Evolutionary conservation across 1,140 invertebrate genomes (phyloP).

Genomic region (Acromyrmex charruanus): DNA sequence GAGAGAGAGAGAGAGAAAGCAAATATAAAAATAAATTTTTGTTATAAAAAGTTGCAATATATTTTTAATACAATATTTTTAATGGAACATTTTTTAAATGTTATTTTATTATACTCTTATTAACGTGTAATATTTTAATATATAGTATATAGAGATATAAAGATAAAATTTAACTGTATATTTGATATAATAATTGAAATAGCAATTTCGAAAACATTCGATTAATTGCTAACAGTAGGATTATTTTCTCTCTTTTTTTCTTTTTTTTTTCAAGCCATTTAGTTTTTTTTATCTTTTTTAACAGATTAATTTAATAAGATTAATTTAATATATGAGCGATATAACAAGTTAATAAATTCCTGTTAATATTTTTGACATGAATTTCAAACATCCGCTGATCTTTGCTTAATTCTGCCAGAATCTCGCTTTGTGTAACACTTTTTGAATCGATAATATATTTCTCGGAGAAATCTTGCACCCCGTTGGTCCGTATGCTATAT

Average conservation of each 20-base stretch:
- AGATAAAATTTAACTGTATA: neutral
- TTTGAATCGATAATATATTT: slow-evolving; percentile 13
- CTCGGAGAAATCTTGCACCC: neutral
- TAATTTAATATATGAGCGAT: neutral
- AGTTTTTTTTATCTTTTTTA: neutral
- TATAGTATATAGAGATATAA: neutral
- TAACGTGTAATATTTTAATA: neutral
- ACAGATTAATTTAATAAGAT: neutral
- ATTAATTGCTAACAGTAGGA: neutral
- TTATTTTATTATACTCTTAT: slow-evolving; percentile 1
- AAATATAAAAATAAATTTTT: slow-evolving; percentile 5
- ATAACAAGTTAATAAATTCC: neutral
- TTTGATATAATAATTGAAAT: neutral
- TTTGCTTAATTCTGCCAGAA: neutral
- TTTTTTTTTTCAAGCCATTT: no score
- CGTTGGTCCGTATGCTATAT: slow-evolving; percentile 29
- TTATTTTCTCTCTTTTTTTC: neutral
- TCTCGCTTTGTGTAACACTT: slow-evolving; percentile 34
- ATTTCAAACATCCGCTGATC: neutral
- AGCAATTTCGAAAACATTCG: neutral
- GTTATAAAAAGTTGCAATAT: neutral
- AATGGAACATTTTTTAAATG: neutral
- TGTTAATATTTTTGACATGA: neutral
- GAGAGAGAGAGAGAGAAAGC: no score
- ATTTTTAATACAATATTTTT: neutral